These are phyloP conservation scores for Poecilobothrus nobilitatus DNA, from an alignment of 2,888 invertebrate species.

Conservation along the genomic window DNA sequence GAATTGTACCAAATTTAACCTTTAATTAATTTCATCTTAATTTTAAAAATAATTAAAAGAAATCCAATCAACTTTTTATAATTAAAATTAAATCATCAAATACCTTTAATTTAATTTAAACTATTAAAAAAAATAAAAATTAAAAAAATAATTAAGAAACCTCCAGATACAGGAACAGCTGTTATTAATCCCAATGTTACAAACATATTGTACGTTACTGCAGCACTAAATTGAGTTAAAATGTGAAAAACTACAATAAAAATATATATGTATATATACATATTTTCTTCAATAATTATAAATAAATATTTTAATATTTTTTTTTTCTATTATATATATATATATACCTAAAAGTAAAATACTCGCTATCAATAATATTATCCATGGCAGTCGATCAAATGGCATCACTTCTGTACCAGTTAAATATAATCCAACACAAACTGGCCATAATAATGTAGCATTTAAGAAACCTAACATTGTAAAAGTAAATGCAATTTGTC, in stretches of 20 bases:
- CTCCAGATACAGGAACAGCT: constrained; percentile 89
- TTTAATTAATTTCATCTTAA: no score
- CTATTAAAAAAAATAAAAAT: neutral
- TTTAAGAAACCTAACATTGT: constrained; percentile 84
- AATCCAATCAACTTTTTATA: no score
- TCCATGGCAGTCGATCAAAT: constrained; percentile 82
- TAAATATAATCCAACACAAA: constrained; percentile 75
- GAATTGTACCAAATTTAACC: no score
- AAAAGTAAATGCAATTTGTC: constrained; percentile 89
- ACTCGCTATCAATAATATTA: constrained; percentile 70
- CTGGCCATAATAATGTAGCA: constrained; percentile 83
- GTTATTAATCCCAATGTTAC: constrained; percentile 89
- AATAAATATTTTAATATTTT: neutral
- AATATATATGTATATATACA: neutral
- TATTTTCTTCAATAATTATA: neutral
- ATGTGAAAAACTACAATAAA: constrained; percentile 73
- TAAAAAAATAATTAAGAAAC: constrained; percentile 43
- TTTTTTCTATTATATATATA: constrained; percentile 23
- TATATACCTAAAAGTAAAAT: constrained; percentile 63
- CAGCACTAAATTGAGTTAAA: constrained; percentile 87
- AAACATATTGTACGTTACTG: constrained; percentile 88
- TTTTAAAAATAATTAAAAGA: no score
- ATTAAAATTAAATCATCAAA: neutral
- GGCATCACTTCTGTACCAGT: constrained; percentile 77
- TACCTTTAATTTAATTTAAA: neutral